Base-by-base conservation (phyloP, 2,888 invertebrate genomes). In the Stegophylla sp. region DNA sequence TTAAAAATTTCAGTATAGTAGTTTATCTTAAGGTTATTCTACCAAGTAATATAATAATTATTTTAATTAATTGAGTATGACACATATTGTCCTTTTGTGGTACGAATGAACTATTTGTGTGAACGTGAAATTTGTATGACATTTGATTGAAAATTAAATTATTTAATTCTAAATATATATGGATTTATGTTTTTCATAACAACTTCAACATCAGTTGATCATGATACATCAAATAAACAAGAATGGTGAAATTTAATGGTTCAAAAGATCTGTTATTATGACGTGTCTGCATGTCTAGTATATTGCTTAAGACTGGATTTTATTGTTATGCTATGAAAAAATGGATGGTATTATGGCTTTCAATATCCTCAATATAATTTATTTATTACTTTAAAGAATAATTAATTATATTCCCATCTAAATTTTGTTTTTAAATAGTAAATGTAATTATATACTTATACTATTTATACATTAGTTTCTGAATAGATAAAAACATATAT, bases 281-380 rank as follows among this genome's bases (percentile, higher is more conserved):
- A 53, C 20, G 23, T 63, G 75, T 66, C 53, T 76, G 75, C 66
- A 26, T 66, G 64, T 76, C 75, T 53, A 76, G n/a, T n/a, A 26
- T 43, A 66, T 66, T 53, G 66, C 41, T 66, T 75, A 53, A 64
- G 41, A 64, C 75, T 76, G 66, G 75, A 66, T 76, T 66, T 23
- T 66, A 64, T 53, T 75, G 34, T 66, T 66, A 53, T 17, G 2
- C 28, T 23, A 26, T 64, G 51, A 53, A 76, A 43, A 53, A 66
- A 43, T 76, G 53, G 75, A 76, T 66, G 75, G 75, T 76, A 66
- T 76, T 66, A 76, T 76, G 75, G 75, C 75, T 76, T 76, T 76
- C 75, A 76, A 76, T 53, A 66, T 53, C 53, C 9, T 41, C 53
- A 53, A 66, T 76, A 66, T 5, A 66, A n/a, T 64, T 26, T 53